phyloP scores from a whole-genome alignment of 2,888 invertebrate species.

The Cheiracanthium punctorium region DNA sequence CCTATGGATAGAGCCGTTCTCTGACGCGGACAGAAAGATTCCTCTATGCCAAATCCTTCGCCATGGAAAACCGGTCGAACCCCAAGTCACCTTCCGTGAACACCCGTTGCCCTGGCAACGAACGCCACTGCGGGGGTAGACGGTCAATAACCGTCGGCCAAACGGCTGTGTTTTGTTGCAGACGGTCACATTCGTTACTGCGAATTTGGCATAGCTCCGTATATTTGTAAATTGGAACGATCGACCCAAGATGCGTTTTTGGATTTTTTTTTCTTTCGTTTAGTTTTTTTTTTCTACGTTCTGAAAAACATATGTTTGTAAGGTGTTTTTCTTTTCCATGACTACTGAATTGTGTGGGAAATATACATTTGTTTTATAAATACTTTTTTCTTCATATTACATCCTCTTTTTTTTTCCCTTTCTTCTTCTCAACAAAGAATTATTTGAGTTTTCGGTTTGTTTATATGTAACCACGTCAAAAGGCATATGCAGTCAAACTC shows the following conservation, averaged over 20 bases:
- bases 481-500: no score
- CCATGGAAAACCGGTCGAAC: not conserved
- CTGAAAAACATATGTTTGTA: not conserved
- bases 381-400: no score
- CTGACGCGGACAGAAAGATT: no score
- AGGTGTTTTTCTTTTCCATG: not conserved
- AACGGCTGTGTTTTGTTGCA: conserved; percentile 15
- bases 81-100: not conserved
- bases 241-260: not conserved
- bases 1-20: no score
- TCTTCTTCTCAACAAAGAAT: no score
- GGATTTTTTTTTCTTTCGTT: no score
- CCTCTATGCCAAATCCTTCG: not conserved
- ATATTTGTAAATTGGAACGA: not conserved
- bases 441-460: no score
- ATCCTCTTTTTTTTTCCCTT: no score
- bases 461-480: no score
- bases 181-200: not conserved
- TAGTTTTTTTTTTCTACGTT: not conserved
- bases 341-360: not conserved
- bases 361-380: no score
- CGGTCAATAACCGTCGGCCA: conserved; percentile 62
- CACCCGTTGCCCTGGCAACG: conserved; percentile 40
- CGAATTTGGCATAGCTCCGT: not conserved
- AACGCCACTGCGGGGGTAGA: conserved; percentile 53